Evolutionary conservation across 1,140 invertebrate genomes (phyloP).

Genomic region (Conopomorpha cramerella): DNA sequence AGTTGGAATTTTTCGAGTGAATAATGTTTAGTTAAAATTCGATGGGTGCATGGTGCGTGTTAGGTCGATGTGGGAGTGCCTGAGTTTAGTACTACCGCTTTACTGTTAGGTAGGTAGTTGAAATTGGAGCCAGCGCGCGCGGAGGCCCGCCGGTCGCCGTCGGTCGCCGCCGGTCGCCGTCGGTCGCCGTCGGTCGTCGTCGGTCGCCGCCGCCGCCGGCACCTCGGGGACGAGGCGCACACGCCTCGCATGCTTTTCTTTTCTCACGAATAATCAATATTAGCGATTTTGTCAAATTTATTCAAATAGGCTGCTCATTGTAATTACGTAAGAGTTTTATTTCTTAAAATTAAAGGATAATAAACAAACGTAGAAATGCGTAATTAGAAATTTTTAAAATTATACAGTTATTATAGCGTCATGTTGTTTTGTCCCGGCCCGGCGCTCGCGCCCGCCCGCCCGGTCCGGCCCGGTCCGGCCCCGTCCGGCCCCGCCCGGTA

Average conservation of each 20-base stretch:
- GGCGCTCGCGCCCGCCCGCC: conserved; percentile 9
- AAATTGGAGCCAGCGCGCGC: conserved; percentile 47
- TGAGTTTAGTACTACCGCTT: conserved; percentile 56
- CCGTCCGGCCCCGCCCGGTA: not conserved
- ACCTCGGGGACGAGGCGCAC: too few species aligned
- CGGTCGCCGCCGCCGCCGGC: conserved; percentile 10
- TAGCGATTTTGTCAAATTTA: conserved; percentile 54
- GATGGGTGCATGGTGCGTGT: conserved; percentile 46
- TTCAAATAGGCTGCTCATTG: conserved; percentile 56
- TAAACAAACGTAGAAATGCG: conserved; percentile 56
- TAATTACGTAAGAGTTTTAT: conserved; percentile 58
- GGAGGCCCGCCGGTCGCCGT: too few species aligned
- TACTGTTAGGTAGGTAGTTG: conserved; percentile 60
- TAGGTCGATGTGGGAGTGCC: conserved; percentile 54
- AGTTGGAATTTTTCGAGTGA: conserved; percentile 57
- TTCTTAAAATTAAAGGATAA: conserved; percentile 60
- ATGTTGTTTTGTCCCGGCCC: conserved; percentile 33
- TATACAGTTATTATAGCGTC: conserved; percentile 57
- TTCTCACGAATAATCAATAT: conserved; percentile 43
- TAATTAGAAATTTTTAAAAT: conserved; percentile 61
- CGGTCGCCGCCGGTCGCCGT: conserved; percentile 13
- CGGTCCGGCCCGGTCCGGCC: not conserved
- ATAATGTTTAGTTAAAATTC: conserved; percentile 50
- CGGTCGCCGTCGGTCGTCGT: conserved; percentile 21
- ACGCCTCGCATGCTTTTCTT: conserved; percentile 53